These are phyloP conservation scores for Podotricha telesiphe DNA, from an alignment of 2,888 invertebrate species.

Conservation along the genomic window DNA sequence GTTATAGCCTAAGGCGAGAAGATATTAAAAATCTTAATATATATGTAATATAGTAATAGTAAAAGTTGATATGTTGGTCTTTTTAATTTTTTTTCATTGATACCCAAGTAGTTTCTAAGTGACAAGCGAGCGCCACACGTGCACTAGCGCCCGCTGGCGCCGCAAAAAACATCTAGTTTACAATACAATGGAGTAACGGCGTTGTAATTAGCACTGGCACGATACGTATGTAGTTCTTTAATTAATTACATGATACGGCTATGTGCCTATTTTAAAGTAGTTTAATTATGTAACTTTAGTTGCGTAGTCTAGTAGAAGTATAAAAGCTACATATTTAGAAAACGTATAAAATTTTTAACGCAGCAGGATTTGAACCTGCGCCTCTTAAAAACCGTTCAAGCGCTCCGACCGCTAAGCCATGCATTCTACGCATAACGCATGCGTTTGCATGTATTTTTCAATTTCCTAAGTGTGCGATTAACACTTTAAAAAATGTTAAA, in stretches of 20 bases:
- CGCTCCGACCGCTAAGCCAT: too few species aligned
- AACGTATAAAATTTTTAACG: too few species aligned
- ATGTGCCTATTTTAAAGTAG: conserved; percentile 23
- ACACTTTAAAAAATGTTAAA: too few species aligned
- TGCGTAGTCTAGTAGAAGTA: neutral
- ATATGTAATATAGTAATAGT: too few species aligned
- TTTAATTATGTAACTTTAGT: conserved; percentile 10
- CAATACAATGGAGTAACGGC: conserved; percentile 41
- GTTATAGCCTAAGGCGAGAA: neutral
- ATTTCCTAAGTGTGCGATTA: too few species aligned
- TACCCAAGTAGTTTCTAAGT: neutral
- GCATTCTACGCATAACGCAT: too few species aligned
- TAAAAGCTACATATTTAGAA: too few species aligned
- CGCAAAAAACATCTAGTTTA: conserved; percentile 44
- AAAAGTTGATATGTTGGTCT: neutral
- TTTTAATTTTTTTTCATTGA: neutral
- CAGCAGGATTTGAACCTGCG: too few species aligned
- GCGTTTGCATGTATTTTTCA: too few species aligned
- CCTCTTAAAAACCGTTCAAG: too few species aligned
- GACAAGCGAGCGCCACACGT: conserved; percentile 26
- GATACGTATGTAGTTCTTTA: conserved; percentile 30
- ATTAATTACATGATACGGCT: conserved; percentile 34
- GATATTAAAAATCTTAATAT: neutral
- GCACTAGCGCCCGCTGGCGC: conserved; percentile 31
- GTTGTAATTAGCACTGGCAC: conserved; percentile 42